phyloP scores from a whole-genome alignment of 1,140 invertebrate genomes.

The Drosophila ambigua region DNA sequence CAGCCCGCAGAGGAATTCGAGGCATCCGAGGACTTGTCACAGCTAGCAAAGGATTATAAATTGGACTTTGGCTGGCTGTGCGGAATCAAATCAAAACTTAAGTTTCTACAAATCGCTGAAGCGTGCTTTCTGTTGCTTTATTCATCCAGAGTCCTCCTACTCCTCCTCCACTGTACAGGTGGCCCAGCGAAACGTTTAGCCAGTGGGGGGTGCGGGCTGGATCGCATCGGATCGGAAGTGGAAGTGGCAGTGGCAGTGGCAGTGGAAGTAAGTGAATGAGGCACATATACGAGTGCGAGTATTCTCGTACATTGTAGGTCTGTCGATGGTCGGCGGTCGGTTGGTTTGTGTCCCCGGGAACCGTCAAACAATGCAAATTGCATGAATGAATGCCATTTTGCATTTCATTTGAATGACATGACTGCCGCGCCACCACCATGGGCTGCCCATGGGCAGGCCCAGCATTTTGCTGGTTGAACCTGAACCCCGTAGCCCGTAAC shows the following conservation, averaged over 20 bases:
- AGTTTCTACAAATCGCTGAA: not conserved
- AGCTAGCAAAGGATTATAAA: not conserved
- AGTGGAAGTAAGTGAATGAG: slow-evolving; percentile 8
- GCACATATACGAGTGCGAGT: no score
- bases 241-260: no score
- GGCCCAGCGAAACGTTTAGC: slow-evolving; percentile 36
- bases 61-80: not conserved
- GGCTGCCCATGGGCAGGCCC: not conserved
- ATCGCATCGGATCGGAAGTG: slow-evolving; percentile 21
- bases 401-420: slow-evolving; percentile 70
- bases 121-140: not conserved
- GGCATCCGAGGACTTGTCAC: no score
- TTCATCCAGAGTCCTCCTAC: not conserved
- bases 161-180: slow-evolving; percentile 7
- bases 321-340: slow-evolving; percentile 12
- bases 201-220: not conserved
- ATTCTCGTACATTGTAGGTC: slow-evolving; percentile 8
- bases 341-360: slow-evolving; percentile 20
- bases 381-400: slow-evolving; percentile 81
- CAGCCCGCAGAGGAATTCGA: no score
- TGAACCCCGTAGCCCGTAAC: not conserved
- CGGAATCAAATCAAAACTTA: slow-evolving; percentile 1
- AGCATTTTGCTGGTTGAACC: not conserved
- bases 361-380: slow-evolving; percentile 77
- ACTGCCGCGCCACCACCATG: slow-evolving; percentile 6